Evolutionary conservation across 2,888 invertebrate genomes (phyloP), one percentile per base, ranked within the genome.

Genomic region (Lochmaea crataegi): DNA sequence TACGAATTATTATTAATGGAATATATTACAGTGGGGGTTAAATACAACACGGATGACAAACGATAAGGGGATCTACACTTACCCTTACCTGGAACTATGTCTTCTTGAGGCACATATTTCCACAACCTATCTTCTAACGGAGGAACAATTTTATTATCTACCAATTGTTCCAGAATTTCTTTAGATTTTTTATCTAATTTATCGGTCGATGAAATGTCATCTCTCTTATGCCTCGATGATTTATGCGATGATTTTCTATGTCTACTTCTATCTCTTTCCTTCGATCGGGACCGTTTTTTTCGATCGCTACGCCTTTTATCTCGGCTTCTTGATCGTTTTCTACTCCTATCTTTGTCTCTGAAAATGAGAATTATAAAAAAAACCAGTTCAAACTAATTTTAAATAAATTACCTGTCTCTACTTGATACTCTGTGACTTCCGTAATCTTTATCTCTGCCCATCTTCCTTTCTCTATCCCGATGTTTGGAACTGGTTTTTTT

Each of bases 41-140:
- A 48, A n/a, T 48, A n/a, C 6, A 48, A 48, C 48, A 48, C 48
- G 5, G n/a, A n/a, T n/a, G 68, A 65, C 18, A 68, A 70, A 57
- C 45, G 70, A 60, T 32, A 11, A 56, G 56, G 38, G n/a, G 16
- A 48, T 65, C 38, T 51, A 61, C 45, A 74, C 68, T 80, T 78
- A 78, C 77, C 71, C 72, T 70, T 79, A 85, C 84, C 83, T 75
- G 85, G 85, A 5, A 85, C 74, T 56, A 86, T 82, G 76, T 87
- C 87, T 41, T 87, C 87, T 76, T 86, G 86, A 7, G 84, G 83
- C 5, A 89, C 88, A 76, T 89, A 89, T 48, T 89, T 88, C 89
- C 89, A 89, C 1, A 89, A 79, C 6, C 88, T 82, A 76, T 90
- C 89, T 75, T 90, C 89, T 45, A 89, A 85, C 0, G 89, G 87